Evolutionary conservation across 2,888 invertebrate genomes (phyloP).

Genomic region (Drosophila ezoana): DNA sequence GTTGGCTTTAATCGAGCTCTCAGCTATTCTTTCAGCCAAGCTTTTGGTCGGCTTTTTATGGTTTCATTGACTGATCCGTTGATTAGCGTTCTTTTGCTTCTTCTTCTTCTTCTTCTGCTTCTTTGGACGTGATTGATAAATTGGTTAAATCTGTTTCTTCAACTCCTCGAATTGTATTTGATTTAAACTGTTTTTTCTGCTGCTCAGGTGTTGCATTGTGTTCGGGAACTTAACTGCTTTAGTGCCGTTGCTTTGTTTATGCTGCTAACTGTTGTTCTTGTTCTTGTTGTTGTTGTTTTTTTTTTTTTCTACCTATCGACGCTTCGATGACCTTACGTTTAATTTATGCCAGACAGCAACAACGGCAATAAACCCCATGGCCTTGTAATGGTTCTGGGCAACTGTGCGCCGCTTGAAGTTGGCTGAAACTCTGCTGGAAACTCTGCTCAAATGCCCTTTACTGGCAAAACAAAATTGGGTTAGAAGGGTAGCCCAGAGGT

Average conservation of each 20-base stretch:
- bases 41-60: conserved; percentile 20
- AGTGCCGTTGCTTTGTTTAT: conserved; percentile 65
- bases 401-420: conserved; percentile 16
- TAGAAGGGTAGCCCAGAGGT: background rate
- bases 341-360: conserved; percentile 65
- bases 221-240: conserved; percentile 66
- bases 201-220: conserved; percentile 50
- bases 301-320: conserved; percentile 49
- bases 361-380: conserved; percentile 48
- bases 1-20: conserved; percentile 26
- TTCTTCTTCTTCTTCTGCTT: background rate
- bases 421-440: conserved; percentile 29
- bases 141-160: conserved; percentile 5
- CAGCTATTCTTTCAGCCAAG: background rate
- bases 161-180: conserved; percentile 10
- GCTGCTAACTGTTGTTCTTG: conserved; percentile 59
- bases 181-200: conserved; percentile 18
- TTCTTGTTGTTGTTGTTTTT: background rate
- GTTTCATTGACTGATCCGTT: conserved; percentile 33
- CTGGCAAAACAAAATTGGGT: background rate
- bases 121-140: conserved; percentile 31
- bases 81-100: conserved; percentile 15
- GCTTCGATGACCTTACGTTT: conserved; percentile 68
- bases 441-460: conserved; percentile 19
- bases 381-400: conserved; percentile 72